Evolutionary conservation across 2,888 invertebrate species (phyloP), one percentile per base, ranked within the genome.

Genomic region (Ferrisia virgata): DNA sequence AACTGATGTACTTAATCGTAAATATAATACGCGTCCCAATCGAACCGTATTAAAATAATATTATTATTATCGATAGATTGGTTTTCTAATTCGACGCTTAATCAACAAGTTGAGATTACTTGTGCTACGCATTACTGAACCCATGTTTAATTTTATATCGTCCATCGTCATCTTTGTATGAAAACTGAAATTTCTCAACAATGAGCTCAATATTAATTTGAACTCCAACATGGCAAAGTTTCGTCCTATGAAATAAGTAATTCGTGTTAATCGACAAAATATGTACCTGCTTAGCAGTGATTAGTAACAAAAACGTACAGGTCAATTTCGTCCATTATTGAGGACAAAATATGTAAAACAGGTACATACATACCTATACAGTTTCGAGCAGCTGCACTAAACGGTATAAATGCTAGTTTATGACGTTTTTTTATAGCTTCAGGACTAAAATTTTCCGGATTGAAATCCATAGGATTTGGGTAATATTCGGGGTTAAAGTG

Each of bases 151-250:
- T 47, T 47, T 47, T 3, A 47, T 47, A 18, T 47, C 47, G 1
- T n/a, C 18, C 47, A 47, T 47, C 18, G n/a, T 47, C 47, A 47
- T 47, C 2, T n/a, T 47, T 0, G 47, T 47, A 47, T 85, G 85
- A 11, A 86, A 79, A 33, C 85, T 85, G 64, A 85, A 86, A 47
- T 79, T 86, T 18, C 86, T 84, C 64, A 86, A 58, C 9, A 86
- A 31, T 0, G 85, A 85, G 9, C 85, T 85, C 33, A 86, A 53
- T 31, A 85, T 84, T 13, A 86, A 81, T 81, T 86, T 86, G 86
- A 86, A 86, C 6, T 86, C 85, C 18, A 86, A 79, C 85, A 86
- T 85, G 1, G 86, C 86, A 53, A 85, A 86, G 82, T 86, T 86
- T 36, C 85, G 85, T 15, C 86, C 86, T 86, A 72, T 0, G 39